Base-by-base conservation (phyloP, 2,797 vertebrate genomes). In the Leontocebus nigricollis region DNA sequence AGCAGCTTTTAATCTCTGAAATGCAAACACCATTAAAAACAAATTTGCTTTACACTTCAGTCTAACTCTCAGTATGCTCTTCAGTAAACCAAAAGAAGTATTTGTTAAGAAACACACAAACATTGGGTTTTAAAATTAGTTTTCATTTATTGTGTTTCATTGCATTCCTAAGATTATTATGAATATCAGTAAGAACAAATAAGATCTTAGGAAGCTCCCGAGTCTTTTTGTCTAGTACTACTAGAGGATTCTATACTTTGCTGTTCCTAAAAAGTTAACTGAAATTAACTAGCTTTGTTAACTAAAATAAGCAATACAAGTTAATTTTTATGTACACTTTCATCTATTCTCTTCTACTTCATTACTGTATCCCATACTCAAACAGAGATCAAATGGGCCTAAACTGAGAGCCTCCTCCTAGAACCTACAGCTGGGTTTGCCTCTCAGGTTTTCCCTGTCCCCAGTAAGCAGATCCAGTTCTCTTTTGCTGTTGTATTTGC, bases 1-100 rank as follows among this genome's bases (percentile, higher is more conserved):
- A 72, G 99, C 99, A 98, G 99, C 99, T 98, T 99, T 99, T 98
- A 99, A 98, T 98, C 99, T 99, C 99, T 99, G 98, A 98, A 98
- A 97, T 67, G 89, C 55, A 98, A 97, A 97, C 4, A 93, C 20
- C 79, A 90, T 93, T 95, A 90, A 57, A 73, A 39, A 41, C 41
- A 30, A n/a, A 26, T 55, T 88, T 87, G 36, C 27, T 85, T 90
- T 73, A 80, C 2, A 93, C 5, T 1, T 15, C 80, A 93, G 20
- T 88, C 26, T 33, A 96, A 79, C 48, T 91, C 36, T 81, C 20
- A 80, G 73, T 2, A 72, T 26, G 73, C 3, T 41, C 64, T 89
- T 41, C 77, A 41, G 64, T 88, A 95, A 95, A 93, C 17, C 41
- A 64, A 95, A 96, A 83, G 39, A 76, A 22, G 36, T 70, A 91